A percentile compares a stretch with the other conserved stretches of the same genome.
These are phyloP conservation scores for Meteorus colon DNA, from an alignment of 2,888 invertebrate genomes.

Conservation along the genomic window DNA sequence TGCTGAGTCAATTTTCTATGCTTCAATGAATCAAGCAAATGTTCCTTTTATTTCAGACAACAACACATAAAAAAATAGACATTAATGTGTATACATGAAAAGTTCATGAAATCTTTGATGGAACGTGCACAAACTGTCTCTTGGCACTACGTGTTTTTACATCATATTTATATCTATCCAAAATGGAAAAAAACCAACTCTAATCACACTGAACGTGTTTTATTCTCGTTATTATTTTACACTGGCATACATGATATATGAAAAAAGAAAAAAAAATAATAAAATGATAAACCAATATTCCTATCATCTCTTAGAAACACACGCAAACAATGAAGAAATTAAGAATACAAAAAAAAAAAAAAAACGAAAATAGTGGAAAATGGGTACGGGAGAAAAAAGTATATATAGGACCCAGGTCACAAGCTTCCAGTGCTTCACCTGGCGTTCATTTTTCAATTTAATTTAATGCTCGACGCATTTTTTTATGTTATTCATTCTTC, in stretches of 20 bases:
- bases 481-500: neutral
- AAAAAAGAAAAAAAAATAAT: neutral
- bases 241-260: neutral
- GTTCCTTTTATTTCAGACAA: too few relatives aligned
- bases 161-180: neutral
- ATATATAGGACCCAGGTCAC: neutral
- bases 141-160: neutral
- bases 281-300: neutral
- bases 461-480: neutral
- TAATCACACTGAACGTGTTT: slow-evolving; percentile 5
- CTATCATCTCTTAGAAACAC: neutral
- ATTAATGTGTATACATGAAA: too few relatives aligned
- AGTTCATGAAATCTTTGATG: too few relatives aligned
- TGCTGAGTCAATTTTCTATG: too few relatives aligned
- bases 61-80: too few relatives aligned
- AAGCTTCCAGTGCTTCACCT: neutral
- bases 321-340: neutral
- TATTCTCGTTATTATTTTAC: slow-evolving; percentile 1
- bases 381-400: neutral
- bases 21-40: too few relatives aligned
- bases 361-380: neutral
- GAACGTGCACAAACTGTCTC: neutral
- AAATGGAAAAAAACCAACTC: neutral
- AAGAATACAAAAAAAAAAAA: neutral
- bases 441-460: neutral